Percentiles rank a stretch among this genome's conserved stretches.
These are phyloP conservation scores for Macrotis lagotis DNA, from an alignment of 2,113 vertebrate species.

Conservation along the genomic window DNA sequence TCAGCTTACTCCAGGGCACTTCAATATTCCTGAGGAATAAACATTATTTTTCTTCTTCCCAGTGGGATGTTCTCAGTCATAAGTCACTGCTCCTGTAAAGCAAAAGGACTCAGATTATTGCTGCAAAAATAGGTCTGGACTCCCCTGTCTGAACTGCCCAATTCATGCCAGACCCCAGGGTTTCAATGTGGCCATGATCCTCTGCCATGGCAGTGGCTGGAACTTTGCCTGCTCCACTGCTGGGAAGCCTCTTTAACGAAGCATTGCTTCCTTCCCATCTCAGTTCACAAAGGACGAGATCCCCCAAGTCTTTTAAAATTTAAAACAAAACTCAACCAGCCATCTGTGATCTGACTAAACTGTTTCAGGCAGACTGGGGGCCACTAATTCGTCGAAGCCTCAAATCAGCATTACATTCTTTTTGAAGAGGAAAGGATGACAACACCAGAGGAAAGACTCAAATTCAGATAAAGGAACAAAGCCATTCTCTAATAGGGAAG, in stretches of 20 bases:
- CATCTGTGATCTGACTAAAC: neutral
- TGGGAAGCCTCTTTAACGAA: neutral
- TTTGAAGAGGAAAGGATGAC: slow-evolving; percentile 44
- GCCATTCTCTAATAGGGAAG: slow-evolving; percentile 61
- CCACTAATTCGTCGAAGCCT: neutral
- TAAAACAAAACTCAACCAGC: neutral
- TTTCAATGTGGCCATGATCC: neutral
- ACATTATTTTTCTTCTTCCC: slow-evolving; percentile 79
- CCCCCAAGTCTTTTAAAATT: neutral
- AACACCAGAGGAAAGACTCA: slow-evolving; percentile 44
- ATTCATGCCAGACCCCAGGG: neutral
- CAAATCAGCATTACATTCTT: neutral
- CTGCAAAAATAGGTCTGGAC: accelerated
- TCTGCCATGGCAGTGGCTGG: neutral
- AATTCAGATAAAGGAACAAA: slow-evolving; percentile 61
- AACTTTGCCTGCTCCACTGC: neutral
- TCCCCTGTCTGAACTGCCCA: neutral
- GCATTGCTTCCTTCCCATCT: too few species aligned
- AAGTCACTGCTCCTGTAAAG: slow-evolving; percentile 85
- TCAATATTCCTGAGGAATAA: slow-evolving; percentile 83
- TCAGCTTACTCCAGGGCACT: slow-evolving; percentile 80
- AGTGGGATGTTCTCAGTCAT: slow-evolving; percentile 71
- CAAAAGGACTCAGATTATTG: slow-evolving; percentile 73
- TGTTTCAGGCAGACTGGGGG: neutral
- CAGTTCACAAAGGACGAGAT: neutral